Base-by-base conservation (phyloP, 2,888 invertebrate species). In the Himalopsyche japonica region DNA sequence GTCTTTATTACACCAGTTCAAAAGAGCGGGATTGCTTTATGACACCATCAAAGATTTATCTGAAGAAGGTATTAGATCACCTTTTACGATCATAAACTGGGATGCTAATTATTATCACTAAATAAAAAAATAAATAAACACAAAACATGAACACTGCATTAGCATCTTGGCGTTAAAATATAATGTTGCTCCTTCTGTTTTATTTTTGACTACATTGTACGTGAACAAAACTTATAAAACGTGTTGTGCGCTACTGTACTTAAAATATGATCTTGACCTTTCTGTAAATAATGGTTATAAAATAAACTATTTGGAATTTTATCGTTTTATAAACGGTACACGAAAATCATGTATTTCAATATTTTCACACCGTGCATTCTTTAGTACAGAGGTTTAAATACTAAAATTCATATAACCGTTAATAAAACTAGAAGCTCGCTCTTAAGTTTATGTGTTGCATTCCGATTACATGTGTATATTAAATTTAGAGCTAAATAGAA, bases 101-200 rank as follows among this genome's bases (percentile, higher is more conserved):
- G 47, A 4, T 47, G 27, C 47, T 79, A 24, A 79, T 43, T 43
- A 43, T n/a, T 57, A 57, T 43, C 24, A 79, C 18, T 20, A 27
- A 79, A 79, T 43, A 20, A 43, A 79, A 43, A 37, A 37, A 79
- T n/a, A 79, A 79, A 79, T 79, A 27, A 79, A 20, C n/a, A 79
- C 30, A 32, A 20, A 70, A 84, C 84, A 84, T 70, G 84, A 81
- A 82, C 70, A 79, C 27, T 82, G 84, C 84, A 84, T 84, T 84
- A 84, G 84, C 84, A 84, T 79, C 81, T 82, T 64, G n/a, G 47
- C 15, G 30, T n/a, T 43, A 20, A 47, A 47, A 76, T 76, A 34
- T 57, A 7, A n/a, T 57, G 34, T 32, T n/a, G 37, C 37, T 77
- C 20, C 37, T 77, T 77, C 34, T 77, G 77, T 32, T 30, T 37